Evolutionary conservation across 2,113 vertebrate species (phyloP).

Genomic region (Paramisgurnus dabryanus): DNA sequence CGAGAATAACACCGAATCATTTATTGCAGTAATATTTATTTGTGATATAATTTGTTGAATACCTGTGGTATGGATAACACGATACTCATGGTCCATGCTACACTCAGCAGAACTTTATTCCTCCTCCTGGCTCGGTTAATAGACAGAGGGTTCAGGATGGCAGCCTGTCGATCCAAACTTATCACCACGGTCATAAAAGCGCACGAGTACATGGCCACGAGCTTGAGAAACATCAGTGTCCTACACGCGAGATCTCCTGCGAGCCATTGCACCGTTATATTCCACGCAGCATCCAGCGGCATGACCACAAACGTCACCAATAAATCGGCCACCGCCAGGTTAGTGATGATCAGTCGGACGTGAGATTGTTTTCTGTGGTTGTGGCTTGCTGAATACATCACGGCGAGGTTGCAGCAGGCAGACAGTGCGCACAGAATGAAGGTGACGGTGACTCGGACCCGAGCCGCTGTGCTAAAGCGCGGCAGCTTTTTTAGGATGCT

Average conservation of each 20-base stretch:
- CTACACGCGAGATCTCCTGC: slow-evolving; percentile 80
- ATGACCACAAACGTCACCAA: slow-evolving; percentile 83
- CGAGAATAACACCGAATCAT: no score
- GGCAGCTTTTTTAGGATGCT: slow-evolving; percentile 64
- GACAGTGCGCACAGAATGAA: slow-evolving; percentile 76
- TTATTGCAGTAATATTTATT: no score
- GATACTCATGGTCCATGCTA: slow-evolving; percentile 80
- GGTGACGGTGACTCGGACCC: slow-evolving; percentile 81
- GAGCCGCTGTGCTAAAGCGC: slow-evolving; percentile 81
- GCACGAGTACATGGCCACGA: slow-evolving; percentile 85
- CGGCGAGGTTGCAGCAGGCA: slow-evolving; percentile 75
- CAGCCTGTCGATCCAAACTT: slow-evolving; percentile 83
- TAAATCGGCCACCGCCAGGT: slow-evolving; percentile 82
- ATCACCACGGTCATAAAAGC: slow-evolving; percentile 86
- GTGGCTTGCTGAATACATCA: slow-evolving; percentile 72
- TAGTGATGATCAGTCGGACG: slow-evolving; percentile 79
- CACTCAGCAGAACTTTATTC: slow-evolving; percentile 77
- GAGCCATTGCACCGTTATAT: slow-evolving; percentile 85
- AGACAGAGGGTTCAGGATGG: slow-evolving; percentile 81
- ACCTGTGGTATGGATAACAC: slow-evolving; percentile 82
- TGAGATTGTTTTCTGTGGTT: slow-evolving; percentile 75
- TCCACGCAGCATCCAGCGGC: slow-evolving; percentile 86
- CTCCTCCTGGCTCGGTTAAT: slow-evolving; percentile 75
- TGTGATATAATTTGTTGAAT: no score
- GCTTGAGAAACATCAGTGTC: slow-evolving; percentile 84